phyloP scores from a whole-genome alignment of 2,888 invertebrate species.

The Brachypterus glaber region DNA sequence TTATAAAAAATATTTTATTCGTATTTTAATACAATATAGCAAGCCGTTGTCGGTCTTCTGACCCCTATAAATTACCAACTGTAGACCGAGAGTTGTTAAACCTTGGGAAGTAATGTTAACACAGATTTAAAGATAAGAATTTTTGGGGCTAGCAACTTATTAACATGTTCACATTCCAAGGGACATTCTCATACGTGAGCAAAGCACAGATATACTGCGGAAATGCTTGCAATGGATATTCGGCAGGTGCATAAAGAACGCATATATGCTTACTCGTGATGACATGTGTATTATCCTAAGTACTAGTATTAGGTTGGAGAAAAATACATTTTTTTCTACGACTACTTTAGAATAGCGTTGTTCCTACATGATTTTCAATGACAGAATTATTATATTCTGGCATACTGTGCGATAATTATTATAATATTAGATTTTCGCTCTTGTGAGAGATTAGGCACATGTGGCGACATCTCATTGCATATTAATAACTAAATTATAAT shows the following conservation, averaged over 20 bases:
- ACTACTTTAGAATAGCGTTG: too few relatives aligned
- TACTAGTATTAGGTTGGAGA: too few relatives aligned
- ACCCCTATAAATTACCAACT: slow-evolving; percentile 35
- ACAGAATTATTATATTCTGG: too few relatives aligned
- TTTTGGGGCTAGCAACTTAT: slow-evolving; percentile 32
- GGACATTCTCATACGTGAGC: slow-evolving; percentile 21
- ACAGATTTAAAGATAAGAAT: slow-evolving; percentile 33
- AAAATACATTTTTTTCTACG: too few relatives aligned
- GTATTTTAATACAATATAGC: slow-evolving; percentile 30
- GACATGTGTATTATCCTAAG: too few relatives aligned
- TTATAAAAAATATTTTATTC: slow-evolving; percentile 29
- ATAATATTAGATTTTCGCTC: too few relatives aligned
- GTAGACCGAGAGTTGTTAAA: slow-evolving; percentile 30
- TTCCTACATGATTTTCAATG: too few relatives aligned
- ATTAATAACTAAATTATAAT: too few relatives aligned
- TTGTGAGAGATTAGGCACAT: too few relatives aligned
- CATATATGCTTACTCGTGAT: background rate
- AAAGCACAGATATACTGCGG: slow-evolving; percentile 18
- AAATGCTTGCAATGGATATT: slow-evolving; percentile 25
- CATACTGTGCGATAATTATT: too few relatives aligned
- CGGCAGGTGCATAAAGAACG: slow-evolving; percentile 14
- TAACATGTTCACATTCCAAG: slow-evolving; percentile 32
- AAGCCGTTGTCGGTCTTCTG: slow-evolving; percentile 27
- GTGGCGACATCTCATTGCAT: too few relatives aligned
- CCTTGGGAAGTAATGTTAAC: slow-evolving; percentile 37